phyloP scores from a whole-genome alignment of 1,140 invertebrate genomes.

The Philopotamus ludificatus region DNA sequence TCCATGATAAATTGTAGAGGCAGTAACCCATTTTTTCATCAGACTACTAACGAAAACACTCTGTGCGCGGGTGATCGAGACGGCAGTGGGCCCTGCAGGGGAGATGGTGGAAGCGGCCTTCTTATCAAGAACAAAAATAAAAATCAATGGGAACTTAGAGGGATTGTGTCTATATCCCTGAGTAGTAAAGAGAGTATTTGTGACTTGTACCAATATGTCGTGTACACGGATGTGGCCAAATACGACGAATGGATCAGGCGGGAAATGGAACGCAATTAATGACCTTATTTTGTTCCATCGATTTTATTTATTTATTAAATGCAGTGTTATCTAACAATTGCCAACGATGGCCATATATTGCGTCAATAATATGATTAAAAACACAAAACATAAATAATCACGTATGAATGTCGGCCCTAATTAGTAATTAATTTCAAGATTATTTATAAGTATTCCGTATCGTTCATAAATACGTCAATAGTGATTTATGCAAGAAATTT shows the following conservation, averaged over 20 bases:
- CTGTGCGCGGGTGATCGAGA: conserved; percentile 52
- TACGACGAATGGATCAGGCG: conserved; percentile 53
- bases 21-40: conserved; percentile 40
- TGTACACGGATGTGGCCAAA: conserved; percentile 57
- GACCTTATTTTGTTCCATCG: too few species aligned
- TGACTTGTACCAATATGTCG: conserved; percentile 53
- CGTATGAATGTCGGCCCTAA: too few species aligned
- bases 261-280: too few species aligned
- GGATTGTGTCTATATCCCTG: conserved; percentile 54
- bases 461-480: too few species aligned
- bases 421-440: too few species aligned
- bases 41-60: conserved; percentile 44
- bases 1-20: conserved; percentile 44
- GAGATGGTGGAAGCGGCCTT: conserved; percentile 53
- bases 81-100: conserved; percentile 51
- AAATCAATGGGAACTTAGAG: conserved; percentile 55
- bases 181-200: conserved; percentile 48
- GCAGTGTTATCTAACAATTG: too few species aligned
- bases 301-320: too few species aligned
- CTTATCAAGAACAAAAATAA: conserved; percentile 41
- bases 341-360: too few species aligned
- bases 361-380: too few species aligned
- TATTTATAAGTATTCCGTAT: too few species aligned
- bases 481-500: too few species aligned
- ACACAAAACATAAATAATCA: too few species aligned